Evolutionary conservation across 2,888 invertebrate genomes (phyloP).

Genomic region (Dascillus cervinus): DNA sequence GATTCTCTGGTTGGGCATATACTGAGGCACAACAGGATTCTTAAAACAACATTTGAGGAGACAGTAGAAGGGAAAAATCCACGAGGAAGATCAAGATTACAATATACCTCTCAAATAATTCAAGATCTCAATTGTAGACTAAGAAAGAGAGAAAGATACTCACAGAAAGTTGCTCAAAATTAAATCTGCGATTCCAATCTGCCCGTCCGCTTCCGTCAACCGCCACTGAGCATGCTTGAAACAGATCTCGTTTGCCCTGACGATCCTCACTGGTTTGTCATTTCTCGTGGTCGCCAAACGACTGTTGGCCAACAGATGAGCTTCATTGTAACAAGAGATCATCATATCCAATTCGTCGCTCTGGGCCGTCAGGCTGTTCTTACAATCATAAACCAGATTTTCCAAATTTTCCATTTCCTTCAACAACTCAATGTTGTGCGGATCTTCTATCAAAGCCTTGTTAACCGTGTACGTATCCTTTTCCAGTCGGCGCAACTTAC

Average conservation of each 20-base stretch:
- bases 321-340: slow-evolving; percentile 86
- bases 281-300: slow-evolving; percentile 57
- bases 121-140: too few relatives aligned
- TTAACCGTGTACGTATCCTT: slow-evolving; percentile 84
- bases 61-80: too few relatives aligned
- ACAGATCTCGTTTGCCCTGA: slow-evolving; percentile 88
- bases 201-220: slow-evolving; percentile 95
- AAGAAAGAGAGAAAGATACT: slow-evolving; percentile 34
- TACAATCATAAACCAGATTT: slow-evolving; percentile 77
- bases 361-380: slow-evolving; percentile 76
- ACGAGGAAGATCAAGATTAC: too few relatives aligned
- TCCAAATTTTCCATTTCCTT: slow-evolving; percentile 67
- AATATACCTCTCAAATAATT: too few relatives aligned
- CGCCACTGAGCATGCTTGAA: slow-evolving; percentile 98
- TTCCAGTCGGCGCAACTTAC: slow-evolving; percentile 77
- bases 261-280: slow-evolving; percentile 67
- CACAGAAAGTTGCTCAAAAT: slow-evolving; percentile 91
- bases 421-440: slow-evolving; percentile 50
- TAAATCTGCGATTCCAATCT: slow-evolving; percentile 93
- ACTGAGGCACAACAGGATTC: too few relatives aligned
- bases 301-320: slow-evolving; percentile 53
- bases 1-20: too few relatives aligned
- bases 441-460: slow-evolving; percentile 66
- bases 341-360: slow-evolving; percentile 94
- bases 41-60: too few relatives aligned